phyloP scores from a whole-genome alignment of 2,797 vertebrate species.

The Epinephelus awoara region DNA sequence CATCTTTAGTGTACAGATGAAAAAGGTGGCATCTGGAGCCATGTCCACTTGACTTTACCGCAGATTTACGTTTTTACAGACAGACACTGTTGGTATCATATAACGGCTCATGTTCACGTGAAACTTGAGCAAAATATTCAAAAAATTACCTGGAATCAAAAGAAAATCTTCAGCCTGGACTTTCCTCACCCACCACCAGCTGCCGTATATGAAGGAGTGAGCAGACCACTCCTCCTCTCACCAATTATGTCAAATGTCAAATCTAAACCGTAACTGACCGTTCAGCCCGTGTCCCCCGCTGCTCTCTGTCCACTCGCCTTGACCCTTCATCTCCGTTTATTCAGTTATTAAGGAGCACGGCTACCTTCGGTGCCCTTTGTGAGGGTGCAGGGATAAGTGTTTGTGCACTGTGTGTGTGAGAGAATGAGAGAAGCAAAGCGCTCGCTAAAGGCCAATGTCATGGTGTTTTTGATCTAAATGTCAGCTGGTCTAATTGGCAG shows the following conservation, averaged over 20 bases:
- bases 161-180: not conserved
- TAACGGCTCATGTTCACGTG: not conserved
- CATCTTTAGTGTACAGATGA: too few relatives aligned
- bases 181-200: not conserved
- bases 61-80: not conserved
- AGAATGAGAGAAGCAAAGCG: constrained; percentile 39
- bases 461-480: constrained; percentile 85
- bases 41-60: not conserved
- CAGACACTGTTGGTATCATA: too few relatives aligned
- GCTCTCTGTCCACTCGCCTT: constrained; percentile 47
- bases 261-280: constrained; percentile 26
- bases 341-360: constrained; percentile 52
- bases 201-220: not conserved
- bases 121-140: not conserved
- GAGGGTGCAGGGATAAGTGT: constrained; percentile 30
- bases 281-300: constrained; percentile 35
- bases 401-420: constrained; percentile 24
- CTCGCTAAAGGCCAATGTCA: constrained; percentile 78
- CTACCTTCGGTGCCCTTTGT: constrained; percentile 64
- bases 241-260: constrained; percentile 70
- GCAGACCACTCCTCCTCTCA: not conserved
- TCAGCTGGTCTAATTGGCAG: constrained; percentile 84
- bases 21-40: not conserved
- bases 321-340: constrained; percentile 51
- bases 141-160: not conserved